Evolutionary conservation across 2,113 vertebrate species (phyloP).

Genomic region (Nettapus auritus): DNA sequence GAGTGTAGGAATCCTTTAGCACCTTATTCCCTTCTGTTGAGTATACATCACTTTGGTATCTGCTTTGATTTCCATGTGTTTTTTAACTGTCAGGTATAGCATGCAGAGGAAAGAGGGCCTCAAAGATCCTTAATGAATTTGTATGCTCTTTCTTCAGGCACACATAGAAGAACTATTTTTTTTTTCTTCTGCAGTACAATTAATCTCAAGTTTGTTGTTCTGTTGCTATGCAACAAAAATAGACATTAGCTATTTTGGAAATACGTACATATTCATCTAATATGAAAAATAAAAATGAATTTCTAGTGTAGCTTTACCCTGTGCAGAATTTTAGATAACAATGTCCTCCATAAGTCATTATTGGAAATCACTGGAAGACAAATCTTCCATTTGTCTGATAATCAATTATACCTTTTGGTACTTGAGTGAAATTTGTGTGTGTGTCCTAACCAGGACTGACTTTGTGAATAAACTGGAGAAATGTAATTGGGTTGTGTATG

Average conservation of each 20-base stretch:
- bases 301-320: neutral
- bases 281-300: neutral
- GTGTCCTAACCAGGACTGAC: neutral
- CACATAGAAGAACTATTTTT: neutral
- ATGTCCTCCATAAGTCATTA: neutral
- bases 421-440: neutral
- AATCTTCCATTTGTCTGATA: neutral
- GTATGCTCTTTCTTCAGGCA: neutral
- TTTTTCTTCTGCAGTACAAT: neutral
- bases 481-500: neutral
- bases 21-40: neutral
- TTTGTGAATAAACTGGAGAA: neutral
- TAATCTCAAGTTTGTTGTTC: neutral
- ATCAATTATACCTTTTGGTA: neutral
- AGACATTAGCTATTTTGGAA: neutral
- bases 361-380: too few species aligned
- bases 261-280: neutral
- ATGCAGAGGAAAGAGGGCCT: neutral
- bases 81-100: neutral
- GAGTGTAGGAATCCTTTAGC: neutral
- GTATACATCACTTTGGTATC: neutral
- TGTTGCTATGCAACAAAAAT: neutral
- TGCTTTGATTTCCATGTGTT: neutral
- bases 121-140: neutral
- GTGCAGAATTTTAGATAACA: neutral